A percentile compares a stretch with the other conserved stretches of the same genome.
Conservation (phyloP, 1,140 invertebrate species). For the Neodiprion fabricii region DNA sequence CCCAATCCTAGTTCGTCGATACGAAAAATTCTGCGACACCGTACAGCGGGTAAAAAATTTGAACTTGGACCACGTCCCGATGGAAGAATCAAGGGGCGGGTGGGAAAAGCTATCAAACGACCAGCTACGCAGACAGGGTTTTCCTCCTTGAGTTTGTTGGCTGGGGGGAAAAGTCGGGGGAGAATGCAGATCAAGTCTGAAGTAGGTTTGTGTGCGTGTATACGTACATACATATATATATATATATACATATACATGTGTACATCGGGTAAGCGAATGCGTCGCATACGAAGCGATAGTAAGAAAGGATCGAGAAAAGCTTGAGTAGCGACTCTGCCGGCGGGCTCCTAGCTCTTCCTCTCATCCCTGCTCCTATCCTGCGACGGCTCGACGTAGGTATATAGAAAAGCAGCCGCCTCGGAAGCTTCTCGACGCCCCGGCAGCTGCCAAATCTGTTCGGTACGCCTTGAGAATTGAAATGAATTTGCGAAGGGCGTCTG, state of each 20-base stretch:
- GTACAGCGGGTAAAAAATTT: too few relatives aligned
- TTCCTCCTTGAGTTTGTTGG: not conserved
- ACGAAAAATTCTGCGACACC: too few relatives aligned
- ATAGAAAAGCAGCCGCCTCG: too few relatives aligned
- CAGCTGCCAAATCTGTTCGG: conserved; percentile 1
- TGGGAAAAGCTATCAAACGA: not conserved
- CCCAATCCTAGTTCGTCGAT: too few relatives aligned
- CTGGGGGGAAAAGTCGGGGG: not conserved
- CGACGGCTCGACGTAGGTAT: too few relatives aligned
- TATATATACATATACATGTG: too few relatives aligned
- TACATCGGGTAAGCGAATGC: not conserved
- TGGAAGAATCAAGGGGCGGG: not conserved
- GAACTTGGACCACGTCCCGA: too few relatives aligned
- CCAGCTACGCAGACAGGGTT: not conserved
- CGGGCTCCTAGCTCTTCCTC: not conserved
- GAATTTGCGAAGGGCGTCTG: not conserved
- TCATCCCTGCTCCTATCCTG: too few relatives aligned
- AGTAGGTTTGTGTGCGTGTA: not conserved
- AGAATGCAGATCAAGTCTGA: not conserved
- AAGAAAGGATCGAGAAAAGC: not conserved
- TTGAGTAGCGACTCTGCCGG: not conserved
- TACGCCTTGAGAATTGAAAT: conserved; percentile 5
- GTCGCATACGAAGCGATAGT: not conserved
- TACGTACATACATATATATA: too few relatives aligned
- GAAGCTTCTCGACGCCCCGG: not conserved